These are phyloP conservation scores for Platysternon megacephalum DNA, from an alignment of 2,113 vertebrate genomes.

Conservation along the genomic window DNA sequence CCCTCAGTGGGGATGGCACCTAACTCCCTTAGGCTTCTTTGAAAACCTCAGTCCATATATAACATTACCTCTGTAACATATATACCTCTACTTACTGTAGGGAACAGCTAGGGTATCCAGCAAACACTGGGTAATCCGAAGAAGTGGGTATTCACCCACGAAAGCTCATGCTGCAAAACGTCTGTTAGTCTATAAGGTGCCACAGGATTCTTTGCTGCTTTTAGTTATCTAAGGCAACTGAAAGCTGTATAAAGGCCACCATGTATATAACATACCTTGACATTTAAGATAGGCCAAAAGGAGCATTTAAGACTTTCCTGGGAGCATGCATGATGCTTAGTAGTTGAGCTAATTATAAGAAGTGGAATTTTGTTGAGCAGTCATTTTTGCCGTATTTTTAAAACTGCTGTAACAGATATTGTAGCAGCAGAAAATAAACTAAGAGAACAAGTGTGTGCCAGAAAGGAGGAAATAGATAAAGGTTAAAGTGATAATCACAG, in stretches of 20 bases:
- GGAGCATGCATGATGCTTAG: not conserved
- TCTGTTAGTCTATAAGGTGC: too few relatives aligned
- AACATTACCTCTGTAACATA: not conserved
- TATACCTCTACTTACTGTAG: not conserved
- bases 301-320: too few relatives aligned
- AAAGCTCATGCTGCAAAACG: too few relatives aligned
- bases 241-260: not conserved
- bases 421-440: not conserved
- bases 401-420: not conserved
- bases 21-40: not conserved
- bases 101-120: not conserved
- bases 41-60: not conserved
- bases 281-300: too few relatives aligned
- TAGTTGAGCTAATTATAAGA: not conserved
- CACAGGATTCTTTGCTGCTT: too few relatives aligned
- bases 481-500: too few relatives aligned
- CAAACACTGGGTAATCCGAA: rapidly evolving
- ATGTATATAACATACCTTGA: not conserved
- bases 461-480: too few relatives aligned
- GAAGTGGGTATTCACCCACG: too few relatives aligned
- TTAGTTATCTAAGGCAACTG: not conserved
- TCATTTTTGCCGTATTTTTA: not conserved
- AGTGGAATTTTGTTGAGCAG: not conserved
- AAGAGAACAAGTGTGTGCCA: not conserved
- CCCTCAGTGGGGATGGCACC: rapidly evolving